These are phyloP conservation scores for Ephestia elutella DNA, from an alignment of 1,140 invertebrate genomes.

Conservation along the genomic window DNA sequence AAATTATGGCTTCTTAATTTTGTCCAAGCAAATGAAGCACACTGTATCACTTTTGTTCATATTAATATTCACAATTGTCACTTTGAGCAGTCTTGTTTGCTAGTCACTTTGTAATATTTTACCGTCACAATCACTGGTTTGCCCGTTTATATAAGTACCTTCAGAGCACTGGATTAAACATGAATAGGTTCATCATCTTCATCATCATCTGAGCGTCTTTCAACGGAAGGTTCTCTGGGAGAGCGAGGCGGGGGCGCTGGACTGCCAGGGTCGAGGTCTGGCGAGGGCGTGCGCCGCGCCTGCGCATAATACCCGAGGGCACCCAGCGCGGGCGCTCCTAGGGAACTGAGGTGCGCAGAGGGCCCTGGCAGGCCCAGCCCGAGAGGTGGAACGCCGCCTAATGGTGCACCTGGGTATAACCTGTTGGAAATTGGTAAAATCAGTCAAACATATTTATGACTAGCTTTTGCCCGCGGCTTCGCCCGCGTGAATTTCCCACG, in stretches of 20 bases:
- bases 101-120: background rate
- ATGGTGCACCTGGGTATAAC: constrained; percentile 61
- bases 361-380: constrained; percentile 78
- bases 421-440: constrained; percentile 26
- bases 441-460: background rate
- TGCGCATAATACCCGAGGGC: constrained; percentile 79
- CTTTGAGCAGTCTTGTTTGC: background rate
- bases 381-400: constrained; percentile 57
- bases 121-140: background rate
- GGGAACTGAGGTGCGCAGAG: constrained; percentile 73
- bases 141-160: background rate
- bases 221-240: constrained; percentile 53
- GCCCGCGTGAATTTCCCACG: too few relatives aligned
- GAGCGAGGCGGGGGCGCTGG: constrained; percentile 75
- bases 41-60: constrained; percentile 11
- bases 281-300: constrained; percentile 69
- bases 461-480: too few relatives aligned
- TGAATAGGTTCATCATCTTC: constrained; percentile 68
- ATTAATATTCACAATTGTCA: constrained; percentile 2
- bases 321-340: constrained; percentile 74
- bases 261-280: constrained; percentile 77
- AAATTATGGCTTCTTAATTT: constrained; percentile 10
- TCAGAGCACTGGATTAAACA: constrained; percentile 39
- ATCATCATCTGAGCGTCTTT: constrained; percentile 58
- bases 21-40: constrained; percentile 1